Percentiles rank a stretch among this genome's conserved stretches.
phyloP scores from a whole-genome alignment of 2,113 vertebrate genomes.

The Salvator merianae region DNA sequence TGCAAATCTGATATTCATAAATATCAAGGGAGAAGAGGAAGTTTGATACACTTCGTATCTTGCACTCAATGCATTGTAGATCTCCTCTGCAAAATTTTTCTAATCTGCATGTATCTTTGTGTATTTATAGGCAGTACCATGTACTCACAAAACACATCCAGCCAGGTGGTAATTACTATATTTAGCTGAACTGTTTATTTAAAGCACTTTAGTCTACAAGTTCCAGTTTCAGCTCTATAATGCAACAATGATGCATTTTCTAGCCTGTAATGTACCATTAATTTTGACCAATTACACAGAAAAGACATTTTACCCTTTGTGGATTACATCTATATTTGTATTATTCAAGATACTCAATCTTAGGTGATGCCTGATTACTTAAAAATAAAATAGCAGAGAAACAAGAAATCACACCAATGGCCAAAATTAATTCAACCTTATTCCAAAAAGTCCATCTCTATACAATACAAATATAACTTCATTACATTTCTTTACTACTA shows the following conservation, averaged over 20 bases:
- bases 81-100: constrained; percentile 42
- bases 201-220: constrained; percentile 3
- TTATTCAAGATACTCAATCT: constrained; percentile 5
- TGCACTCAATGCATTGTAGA: too few species aligned
- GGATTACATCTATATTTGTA: constrained; percentile 11
- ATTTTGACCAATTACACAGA: neutral
- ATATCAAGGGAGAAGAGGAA: too few species aligned
- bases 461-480: neutral
- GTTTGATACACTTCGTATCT: too few species aligned
- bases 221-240: constrained; percentile 47
- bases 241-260: neutral
- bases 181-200: constrained; percentile 58
- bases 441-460: neutral
- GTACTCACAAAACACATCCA: constrained; percentile 37
- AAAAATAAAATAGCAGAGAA: neutral
- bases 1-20: too few species aligned
- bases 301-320: neutral
- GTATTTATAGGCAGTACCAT: constrained; percentile 65
- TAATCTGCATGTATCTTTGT: constrained; percentile 47
- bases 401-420: neutral
- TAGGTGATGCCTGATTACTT: neutral
- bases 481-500: neutral
- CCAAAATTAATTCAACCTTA: neutral
- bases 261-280: constrained; percentile 14
- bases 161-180: constrained; percentile 55